Evolutionary conservation across 2,113 vertebrate species (phyloP).

Genomic region (Junco hyemalis): DNA sequence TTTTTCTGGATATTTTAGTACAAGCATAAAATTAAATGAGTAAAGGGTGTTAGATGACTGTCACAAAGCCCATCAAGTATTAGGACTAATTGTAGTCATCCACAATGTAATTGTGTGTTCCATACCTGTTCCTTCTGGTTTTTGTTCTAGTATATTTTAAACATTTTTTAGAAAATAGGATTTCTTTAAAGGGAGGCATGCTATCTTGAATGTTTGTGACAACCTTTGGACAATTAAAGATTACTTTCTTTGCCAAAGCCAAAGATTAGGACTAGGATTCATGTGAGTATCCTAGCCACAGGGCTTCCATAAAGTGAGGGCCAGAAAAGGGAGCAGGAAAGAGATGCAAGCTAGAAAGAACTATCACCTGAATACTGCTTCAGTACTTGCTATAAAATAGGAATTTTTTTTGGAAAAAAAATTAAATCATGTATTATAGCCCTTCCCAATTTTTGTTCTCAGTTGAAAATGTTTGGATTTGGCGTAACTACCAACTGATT

Average conservation of each 20-base stretch:
- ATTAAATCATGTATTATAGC: not conserved
- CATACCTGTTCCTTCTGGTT: not conserved
- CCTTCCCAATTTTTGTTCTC: not conserved
- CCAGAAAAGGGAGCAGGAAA: not conserved
- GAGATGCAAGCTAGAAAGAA: not conserved
- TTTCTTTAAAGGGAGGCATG: not conserved
- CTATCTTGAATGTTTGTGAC: accelerated
- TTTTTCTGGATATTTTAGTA: not conserved
- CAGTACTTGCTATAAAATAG: not conserved
- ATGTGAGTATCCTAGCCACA: not conserved
- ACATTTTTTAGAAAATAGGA: not conserved
- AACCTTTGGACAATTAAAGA: not conserved
- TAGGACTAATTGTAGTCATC: not conserved
- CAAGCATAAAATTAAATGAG: not conserved
- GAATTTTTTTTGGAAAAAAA: not conserved
- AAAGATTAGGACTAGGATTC: not conserved
- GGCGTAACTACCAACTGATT: not conserved
- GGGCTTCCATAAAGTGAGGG: not conserved
- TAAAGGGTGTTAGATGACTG: not conserved
- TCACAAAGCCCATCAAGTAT: not conserved
- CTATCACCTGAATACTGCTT: not conserved
- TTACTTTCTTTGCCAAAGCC: not conserved
- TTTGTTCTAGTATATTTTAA: not conserved
- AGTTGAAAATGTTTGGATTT: not conserved
- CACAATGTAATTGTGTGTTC: not conserved